Evolutionary conservation across 2,888 invertebrate species (phyloP), one percentile per base, ranked within the genome.

Genomic region (Agelastica alni): DNA sequence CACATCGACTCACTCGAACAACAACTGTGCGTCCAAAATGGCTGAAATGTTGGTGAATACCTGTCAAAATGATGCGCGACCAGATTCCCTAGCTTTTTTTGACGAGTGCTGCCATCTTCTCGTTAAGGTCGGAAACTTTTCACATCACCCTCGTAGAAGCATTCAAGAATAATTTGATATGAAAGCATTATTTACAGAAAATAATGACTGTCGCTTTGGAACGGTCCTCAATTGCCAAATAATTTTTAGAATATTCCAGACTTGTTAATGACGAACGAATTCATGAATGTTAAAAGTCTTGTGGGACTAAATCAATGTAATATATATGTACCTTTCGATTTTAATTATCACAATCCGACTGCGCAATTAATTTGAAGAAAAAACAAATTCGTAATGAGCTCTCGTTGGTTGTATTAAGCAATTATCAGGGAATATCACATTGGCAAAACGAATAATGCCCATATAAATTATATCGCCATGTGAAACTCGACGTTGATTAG

Each of bases 401-500:
- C 36, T 28, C 12, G 17, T 36, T 6, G 36, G 17, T 36, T 14
- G 20, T 43, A 51, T 51, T 43, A 44, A 51, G 28, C 44, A 44
- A 51, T 51, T 36, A 51, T 43, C 30, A 14, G 10, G 28, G 28
- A n/a, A n/a, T 17, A 16, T n/a, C 31, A 39, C 37, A 22, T 39
- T 45, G 37, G 16, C 45, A 31, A 30, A 20, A 45, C 46, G 42
- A 42, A 42, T 42, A 42, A 46, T 20, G 30, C 26, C 48, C 16
- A 43, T 28, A 51, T 51, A 51, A 56, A 56, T 56, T 51, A 51
- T 51, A 42, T 31, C 31, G 22, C 46, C 31, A 51, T 42, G 43
- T 51, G 56, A 51, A 56, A 56, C 43, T 36, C 10, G 22, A 39
- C 56, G 37, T 36, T 51, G 51, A 51, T 51, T 51, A 42, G 39